phyloP scores from a whole-genome alignment of 2,888 invertebrate genomes.

The Catocala fraxini region DNA sequence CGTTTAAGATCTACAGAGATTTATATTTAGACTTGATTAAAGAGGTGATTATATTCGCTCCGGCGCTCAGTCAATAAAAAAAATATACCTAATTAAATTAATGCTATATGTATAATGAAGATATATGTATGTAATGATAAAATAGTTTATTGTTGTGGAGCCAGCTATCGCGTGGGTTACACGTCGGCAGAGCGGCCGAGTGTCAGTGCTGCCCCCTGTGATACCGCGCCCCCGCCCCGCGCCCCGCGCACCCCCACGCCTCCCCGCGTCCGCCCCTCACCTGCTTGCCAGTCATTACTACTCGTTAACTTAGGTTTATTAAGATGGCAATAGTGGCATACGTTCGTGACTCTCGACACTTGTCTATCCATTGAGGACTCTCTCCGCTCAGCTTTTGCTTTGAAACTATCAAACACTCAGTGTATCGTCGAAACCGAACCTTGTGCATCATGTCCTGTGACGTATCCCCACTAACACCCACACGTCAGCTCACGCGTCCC shows the following conservation, averaged over 20 bases:
- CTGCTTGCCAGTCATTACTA: conserved; percentile 34
- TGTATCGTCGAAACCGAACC: no score
- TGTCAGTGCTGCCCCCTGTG: conserved; percentile 70
- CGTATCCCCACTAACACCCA: no score
- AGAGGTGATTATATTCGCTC: conserved; percentile 60
- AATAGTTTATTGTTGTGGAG: conserved; percentile 69
- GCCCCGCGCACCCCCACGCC: conserved; percentile 17
- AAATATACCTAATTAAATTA: conserved; percentile 50
- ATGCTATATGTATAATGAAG: conserved; percentile 57
- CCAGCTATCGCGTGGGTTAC: conserved; percentile 68
- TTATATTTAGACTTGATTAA: conserved; percentile 77
- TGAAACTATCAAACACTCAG: neutral
- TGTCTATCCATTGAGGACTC: no score
- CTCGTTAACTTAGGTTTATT: conserved; percentile 41
- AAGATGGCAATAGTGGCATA: conserved; percentile 31
- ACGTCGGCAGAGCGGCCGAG: conserved; percentile 55
- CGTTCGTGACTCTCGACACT: conserved; percentile 23
- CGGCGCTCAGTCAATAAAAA: conserved; percentile 59
- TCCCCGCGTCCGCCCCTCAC: conserved; percentile 10
- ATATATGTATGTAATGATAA: conserved; percentile 58
- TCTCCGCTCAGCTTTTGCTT: neutral
- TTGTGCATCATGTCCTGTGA: no score
- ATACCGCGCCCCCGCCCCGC: conserved; percentile 52
- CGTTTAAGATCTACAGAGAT: conserved; percentile 81
- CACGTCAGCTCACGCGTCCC: neutral